Conservation (phyloP, 2,888 invertebrate genomes). For the Schrankia costaestrigalis region DNA sequence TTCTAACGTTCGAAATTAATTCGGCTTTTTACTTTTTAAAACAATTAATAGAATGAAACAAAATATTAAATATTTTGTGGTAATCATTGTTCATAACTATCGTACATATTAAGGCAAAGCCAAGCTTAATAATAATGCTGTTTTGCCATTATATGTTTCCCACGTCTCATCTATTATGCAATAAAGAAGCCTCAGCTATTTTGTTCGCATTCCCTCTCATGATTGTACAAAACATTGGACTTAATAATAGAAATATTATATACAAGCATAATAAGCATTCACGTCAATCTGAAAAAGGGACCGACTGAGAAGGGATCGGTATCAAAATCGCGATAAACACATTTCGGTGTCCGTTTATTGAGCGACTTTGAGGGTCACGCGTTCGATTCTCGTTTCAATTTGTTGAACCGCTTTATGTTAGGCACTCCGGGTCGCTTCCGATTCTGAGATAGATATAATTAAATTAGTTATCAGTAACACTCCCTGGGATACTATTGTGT, state of each 20-base stretch:
- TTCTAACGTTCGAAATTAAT: too few species aligned
- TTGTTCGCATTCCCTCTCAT: slow-evolving; percentile 11
- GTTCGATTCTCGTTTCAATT: slow-evolving; percentile 52
- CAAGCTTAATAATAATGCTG: too few species aligned
- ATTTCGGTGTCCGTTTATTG: slow-evolving; percentile 42
- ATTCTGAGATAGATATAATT: slow-evolving; percentile 44
- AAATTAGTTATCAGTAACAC: slow-evolving; percentile 44
- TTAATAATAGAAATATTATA: slow-evolving; percentile 18
- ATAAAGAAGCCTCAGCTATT: slow-evolving; percentile 9
- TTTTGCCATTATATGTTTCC: too few species aligned
- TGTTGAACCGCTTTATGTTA: slow-evolving; percentile 51
- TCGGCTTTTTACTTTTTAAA: too few species aligned
- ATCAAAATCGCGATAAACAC: slow-evolving; percentile 55
- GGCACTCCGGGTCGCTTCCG: slow-evolving; percentile 19
- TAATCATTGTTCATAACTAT: too few species aligned
- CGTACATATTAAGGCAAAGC: too few species aligned
- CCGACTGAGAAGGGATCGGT: slow-evolving; percentile 23
- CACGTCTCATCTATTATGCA: not conserved
- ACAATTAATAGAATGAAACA: not conserved
- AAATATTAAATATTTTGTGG: too few species aligned
- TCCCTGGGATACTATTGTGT: too few species aligned
- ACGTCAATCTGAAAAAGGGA: slow-evolving; percentile 31
- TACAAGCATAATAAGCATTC: slow-evolving; percentile 11
- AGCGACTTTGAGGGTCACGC: slow-evolving; percentile 38
- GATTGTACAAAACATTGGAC: slow-evolving; percentile 17